Base-by-base conservation (phyloP, 2,797 vertebrate genomes). In the Octomys mimax region DNA sequence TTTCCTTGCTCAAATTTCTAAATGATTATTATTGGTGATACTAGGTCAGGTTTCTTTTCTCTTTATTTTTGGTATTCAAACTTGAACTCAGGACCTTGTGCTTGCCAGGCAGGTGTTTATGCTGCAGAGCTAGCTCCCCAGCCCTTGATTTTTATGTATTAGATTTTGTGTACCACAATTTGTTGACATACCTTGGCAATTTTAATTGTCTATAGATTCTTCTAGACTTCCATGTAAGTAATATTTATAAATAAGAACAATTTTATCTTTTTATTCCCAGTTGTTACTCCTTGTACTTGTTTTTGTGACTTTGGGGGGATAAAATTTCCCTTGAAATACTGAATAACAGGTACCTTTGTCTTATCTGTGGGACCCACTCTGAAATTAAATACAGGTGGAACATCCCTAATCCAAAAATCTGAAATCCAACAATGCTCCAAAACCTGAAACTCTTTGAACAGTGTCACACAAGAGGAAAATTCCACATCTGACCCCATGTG, bases 1-100 rank as follows among this genome's bases (percentile, higher is more conserved):
- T 78, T 91, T 84, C 71, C 52, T 31, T 42, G 26, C 59, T 54
- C 73, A 80, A 85, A 75, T 80, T 93, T 49, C 52, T 91, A 82
- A 91, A 77, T 68, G 2, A 77, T 81, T 81, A 39, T 83, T 92
- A 81, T 22, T 79, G n/a, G 24, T 59, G 6, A 88, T 14, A 57
- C 54, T 18, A 57, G 54, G 54, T 57, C 54, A 57, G 54, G 13
- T 13, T 54, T 54, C 13, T 57, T 57, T 57, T 16, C 16, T 57
- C 16, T 57, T 57, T 57, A 2, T 16, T 14, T 16, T 14, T 14
- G 14, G 52, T 57, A 57, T 18, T 4, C 14, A 14, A 4, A 18
- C 54, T 57, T 14, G 16, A 57, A 16, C 14, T 57, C 16, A 57
- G 54, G 54, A 57, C 54, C 54, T 19, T 57, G 54, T 57, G 54